Conservation (phyloP, 2,888 invertebrate species). For the Ditylenchus weischeri region DNA sequence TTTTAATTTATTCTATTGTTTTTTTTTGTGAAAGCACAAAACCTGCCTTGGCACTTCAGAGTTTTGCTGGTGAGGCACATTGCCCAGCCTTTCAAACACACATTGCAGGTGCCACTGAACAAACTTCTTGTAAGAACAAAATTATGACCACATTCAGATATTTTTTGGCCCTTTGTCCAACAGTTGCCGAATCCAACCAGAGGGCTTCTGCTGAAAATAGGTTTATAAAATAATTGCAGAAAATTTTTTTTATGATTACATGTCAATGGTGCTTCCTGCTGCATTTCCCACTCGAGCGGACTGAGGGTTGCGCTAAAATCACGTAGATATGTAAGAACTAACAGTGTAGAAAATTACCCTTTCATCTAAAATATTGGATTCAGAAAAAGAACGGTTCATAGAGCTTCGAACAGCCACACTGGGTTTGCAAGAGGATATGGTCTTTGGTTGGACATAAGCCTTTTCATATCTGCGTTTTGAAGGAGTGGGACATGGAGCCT, state of each 20-base stretch:
- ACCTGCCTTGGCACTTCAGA: slow-evolving; percentile 31
- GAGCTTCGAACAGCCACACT: neutral
- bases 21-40: neutral
- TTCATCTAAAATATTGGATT: slow-evolving; percentile 2
- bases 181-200: slow-evolving; percentile 14
- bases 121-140: slow-evolving; percentile 16
- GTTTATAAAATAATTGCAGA: neutral
- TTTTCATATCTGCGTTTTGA: neutral
- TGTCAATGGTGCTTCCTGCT: slow-evolving; percentile 14
- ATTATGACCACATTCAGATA: slow-evolving; percentile 29
- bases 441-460: neutral
- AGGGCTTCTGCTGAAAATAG: slow-evolving; percentile 22
- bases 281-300: no score
- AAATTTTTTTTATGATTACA: slow-evolving; percentile 6
- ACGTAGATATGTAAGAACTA: no score
- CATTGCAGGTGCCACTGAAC: slow-evolving; percentile 17
- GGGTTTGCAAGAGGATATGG: neutral
- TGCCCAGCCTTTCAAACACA: slow-evolving; percentile 18
- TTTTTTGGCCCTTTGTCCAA: slow-evolving; percentile 35
- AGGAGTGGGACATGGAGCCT: neutral
- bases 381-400: neutral
- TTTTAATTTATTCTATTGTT: no score
- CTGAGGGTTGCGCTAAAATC: no score
- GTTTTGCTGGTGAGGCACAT: neutral
- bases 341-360: neutral